Conservation (phyloP, 1,140 invertebrate genomes). For the Calosoma granatense region DNA sequence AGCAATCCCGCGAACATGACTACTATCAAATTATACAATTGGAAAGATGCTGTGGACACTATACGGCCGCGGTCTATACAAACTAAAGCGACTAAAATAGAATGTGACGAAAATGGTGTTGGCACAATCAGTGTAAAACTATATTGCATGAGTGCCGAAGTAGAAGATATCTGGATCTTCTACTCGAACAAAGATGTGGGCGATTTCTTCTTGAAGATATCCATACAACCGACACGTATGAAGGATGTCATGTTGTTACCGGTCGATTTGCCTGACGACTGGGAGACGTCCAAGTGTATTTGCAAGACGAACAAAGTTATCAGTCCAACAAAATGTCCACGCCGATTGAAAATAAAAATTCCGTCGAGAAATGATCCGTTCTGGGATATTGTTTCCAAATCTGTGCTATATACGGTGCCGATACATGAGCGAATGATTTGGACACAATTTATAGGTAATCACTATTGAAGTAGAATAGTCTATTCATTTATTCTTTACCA, state of each 20-base stretch:
- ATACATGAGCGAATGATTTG: constrained; percentile 17
- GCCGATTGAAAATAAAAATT: constrained; percentile 17
- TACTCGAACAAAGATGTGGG: constrained; percentile 22
- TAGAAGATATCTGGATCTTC: constrained; percentile 14
- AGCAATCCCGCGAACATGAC: not conserved
- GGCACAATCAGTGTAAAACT: not conserved
- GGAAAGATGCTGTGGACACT: not conserved
- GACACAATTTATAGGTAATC: constrained; percentile 17
- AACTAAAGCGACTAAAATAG: not conserved
- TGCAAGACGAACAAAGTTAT: constrained; percentile 16
- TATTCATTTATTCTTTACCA: too few relatives aligned
- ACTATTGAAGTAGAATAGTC: too few relatives aligned
- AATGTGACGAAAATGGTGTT: not conserved
- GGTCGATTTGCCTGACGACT: constrained; percentile 17
- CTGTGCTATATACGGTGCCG: constrained; percentile 17
- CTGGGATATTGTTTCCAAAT: constrained; percentile 17
- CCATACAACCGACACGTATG: constrained; percentile 5
- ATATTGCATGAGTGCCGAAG: not conserved
- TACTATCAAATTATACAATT: not conserved
- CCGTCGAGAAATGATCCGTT: constrained; percentile 22
- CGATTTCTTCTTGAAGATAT: constrained; percentile 24
- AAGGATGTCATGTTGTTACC: not conserved
- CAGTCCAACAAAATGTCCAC: constrained; percentile 19
- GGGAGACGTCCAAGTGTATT: constrained; percentile 16
- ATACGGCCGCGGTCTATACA: not conserved